phyloP scores from a whole-genome alignment of 1,140 invertebrate species.

The Lordiphosa clarofinis region DNA sequence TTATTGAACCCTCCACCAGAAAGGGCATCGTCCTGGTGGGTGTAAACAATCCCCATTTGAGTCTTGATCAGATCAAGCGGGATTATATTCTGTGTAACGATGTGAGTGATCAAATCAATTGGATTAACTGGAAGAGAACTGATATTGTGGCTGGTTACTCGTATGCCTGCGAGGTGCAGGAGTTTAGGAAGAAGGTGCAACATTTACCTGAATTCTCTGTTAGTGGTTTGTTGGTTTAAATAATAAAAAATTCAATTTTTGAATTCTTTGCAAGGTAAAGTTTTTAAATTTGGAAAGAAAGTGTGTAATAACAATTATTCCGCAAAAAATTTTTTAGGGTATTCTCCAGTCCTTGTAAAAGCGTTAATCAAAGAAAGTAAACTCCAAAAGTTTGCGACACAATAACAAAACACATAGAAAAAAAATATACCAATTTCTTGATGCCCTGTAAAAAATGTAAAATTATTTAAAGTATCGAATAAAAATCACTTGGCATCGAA shows the following conservation, averaged over 20 bases:
- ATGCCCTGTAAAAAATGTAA: no score
- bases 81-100: conserved; percentile 81
- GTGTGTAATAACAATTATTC: no score
- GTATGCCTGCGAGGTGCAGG: conserved; percentile 83
- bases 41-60: conserved; percentile 82
- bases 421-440: no score
- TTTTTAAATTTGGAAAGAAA: no score
- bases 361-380: no score
- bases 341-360: no score
- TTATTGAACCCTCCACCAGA: conserved; percentile 80
- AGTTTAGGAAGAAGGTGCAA: conserved; percentile 81
- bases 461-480: no score
- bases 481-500: no score
- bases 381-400: no score
- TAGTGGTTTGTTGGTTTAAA: conserved; percentile 48
- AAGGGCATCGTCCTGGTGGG: conserved; percentile 81
- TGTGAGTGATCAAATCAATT: conserved; percentile 80
- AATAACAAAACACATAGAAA: no score
- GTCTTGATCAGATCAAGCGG: conserved; percentile 57
- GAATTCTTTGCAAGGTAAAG: no score
- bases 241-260: conserved; percentile 5
- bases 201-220: conserved; percentile 67
- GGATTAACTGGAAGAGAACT: conserved; percentile 80
- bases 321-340: no score
- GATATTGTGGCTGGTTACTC: conserved; percentile 82